These are phyloP conservation scores for Diuraphis noxia DNA, from an alignment of 1,140 invertebrate genomes.

Conservation along the genomic window DNA sequence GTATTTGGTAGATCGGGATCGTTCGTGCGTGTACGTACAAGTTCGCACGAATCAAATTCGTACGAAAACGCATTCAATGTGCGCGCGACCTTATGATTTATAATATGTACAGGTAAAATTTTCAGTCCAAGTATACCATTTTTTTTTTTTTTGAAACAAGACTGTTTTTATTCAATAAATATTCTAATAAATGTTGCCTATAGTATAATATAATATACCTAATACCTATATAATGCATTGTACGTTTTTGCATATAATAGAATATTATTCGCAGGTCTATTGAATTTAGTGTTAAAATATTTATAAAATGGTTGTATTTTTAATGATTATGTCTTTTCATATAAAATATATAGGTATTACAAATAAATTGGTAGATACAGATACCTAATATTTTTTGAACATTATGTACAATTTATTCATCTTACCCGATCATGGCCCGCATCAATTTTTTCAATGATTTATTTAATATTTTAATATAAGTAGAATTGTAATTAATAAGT, in stretches of 20 bases:
- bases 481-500: not conserved
- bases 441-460: not conserved
- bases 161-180: not conserved
- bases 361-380: not conserved
- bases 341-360: no score
- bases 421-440: not conserved
- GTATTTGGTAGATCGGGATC: no score
- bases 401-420: not conserved
- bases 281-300: not conserved
- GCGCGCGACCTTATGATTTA: no score
- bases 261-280: not conserved
- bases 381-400: not conserved
- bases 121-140: not conserved
- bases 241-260: not conserved
- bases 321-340: not conserved
- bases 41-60: no score
- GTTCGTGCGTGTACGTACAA: no score
- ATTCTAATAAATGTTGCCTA: not conserved
- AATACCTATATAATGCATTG: not conserved
- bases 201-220: not conserved
- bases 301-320: not conserved
- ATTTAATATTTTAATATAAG: not conserved
- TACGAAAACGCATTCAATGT: no score
- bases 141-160: not conserved
- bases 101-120: not conserved